A percentile compares a stretch with the other conserved stretches of the same genome.
phyloP scores from a whole-genome alignment of 1,140 invertebrate species.

The Drosophila sp. region DNA sequence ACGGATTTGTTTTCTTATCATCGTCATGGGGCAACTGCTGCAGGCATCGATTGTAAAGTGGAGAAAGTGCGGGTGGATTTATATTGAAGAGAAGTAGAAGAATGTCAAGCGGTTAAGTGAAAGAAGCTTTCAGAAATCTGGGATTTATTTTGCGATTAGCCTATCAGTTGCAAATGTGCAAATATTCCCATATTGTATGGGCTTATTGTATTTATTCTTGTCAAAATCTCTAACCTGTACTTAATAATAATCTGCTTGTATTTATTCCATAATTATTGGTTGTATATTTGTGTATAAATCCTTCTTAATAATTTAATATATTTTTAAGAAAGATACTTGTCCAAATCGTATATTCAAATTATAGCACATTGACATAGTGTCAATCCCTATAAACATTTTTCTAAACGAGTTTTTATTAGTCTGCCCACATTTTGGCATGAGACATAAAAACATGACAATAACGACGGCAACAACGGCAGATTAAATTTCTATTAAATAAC shows the following conservation, averaged over 20 bases:
- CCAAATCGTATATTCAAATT: too few species aligned
- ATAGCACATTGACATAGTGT: too few species aligned
- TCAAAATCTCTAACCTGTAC: neutral
- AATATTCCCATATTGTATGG: slow-evolving; percentile 4
- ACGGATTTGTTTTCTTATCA: slow-evolving; percentile 68
- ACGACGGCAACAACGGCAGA: slow-evolving; percentile 44
- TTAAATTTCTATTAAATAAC: slow-evolving; percentile 78
- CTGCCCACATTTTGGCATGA: slow-evolving; percentile 5
- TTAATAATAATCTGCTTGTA: neutral
- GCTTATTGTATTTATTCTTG: neutral
- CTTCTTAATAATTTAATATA: too few species aligned
- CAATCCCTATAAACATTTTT: neutral
- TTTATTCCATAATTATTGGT: neutral
- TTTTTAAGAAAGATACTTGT: too few species aligned
- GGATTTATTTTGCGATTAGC: slow-evolving; percentile 30
- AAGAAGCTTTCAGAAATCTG: slow-evolving; percentile 12
- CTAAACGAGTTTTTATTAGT: neutral
- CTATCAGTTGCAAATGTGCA: slow-evolving; percentile 15
- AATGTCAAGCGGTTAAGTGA: slow-evolving; percentile 28
- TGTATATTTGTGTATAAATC: too few species aligned
- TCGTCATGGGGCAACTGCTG: slow-evolving; percentile 33
- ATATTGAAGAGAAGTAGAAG: neutral
- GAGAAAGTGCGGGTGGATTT: neutral
- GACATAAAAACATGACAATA: slow-evolving; percentile 49
- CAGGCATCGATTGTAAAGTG: too few species aligned